Conservation (phyloP, 2,113 vertebrate genomes). For the Nerophis ophidion region DNA sequence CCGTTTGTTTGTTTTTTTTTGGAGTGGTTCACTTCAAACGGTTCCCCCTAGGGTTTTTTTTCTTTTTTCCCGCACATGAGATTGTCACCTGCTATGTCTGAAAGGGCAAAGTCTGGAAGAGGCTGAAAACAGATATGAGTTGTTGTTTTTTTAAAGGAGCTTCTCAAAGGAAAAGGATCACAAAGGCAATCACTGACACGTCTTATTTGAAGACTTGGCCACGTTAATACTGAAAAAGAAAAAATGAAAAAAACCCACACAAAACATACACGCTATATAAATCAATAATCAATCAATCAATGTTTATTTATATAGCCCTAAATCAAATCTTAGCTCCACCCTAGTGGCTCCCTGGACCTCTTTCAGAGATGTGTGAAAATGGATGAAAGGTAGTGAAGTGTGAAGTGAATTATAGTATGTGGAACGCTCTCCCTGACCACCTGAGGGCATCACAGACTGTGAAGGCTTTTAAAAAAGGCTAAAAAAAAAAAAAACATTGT, state of each 20-base stretch:
- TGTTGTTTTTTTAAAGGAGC: slow-evolving; percentile 32
- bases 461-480: too few relatives aligned
- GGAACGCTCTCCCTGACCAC: too few relatives aligned
- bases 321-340: too few relatives aligned
- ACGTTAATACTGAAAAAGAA: slow-evolving; percentile 9
- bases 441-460: too few relatives aligned
- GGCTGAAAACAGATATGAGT: slow-evolving; percentile 34
- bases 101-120: slow-evolving; percentile 18
- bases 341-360: too few relatives aligned
- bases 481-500: too few relatives aligned
- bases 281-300: neutral
- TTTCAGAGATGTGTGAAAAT: too few relatives aligned
- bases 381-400: too few relatives aligned
- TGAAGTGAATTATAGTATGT: too few relatives aligned
- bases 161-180: slow-evolving; percentile 47
- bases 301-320: too few relatives aligned
- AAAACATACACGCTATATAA: neutral
- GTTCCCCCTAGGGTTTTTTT: slow-evolving; percentile 24
- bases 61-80: slow-evolving; percentile 35
- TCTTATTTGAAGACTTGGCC: slow-evolving; percentile 51
- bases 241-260: too few relatives aligned
- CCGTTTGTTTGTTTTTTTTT: slow-evolving; percentile 11
- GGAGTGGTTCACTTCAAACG: slow-evolving; percentile 37
- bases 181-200: slow-evolving; percentile 45
- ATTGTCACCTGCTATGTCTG: slow-evolving; percentile 22